These are phyloP conservation scores for Sandelia bainsii DNA, from an alignment of 2,797 vertebrate genomes.

Conservation along the genomic window DNA sequence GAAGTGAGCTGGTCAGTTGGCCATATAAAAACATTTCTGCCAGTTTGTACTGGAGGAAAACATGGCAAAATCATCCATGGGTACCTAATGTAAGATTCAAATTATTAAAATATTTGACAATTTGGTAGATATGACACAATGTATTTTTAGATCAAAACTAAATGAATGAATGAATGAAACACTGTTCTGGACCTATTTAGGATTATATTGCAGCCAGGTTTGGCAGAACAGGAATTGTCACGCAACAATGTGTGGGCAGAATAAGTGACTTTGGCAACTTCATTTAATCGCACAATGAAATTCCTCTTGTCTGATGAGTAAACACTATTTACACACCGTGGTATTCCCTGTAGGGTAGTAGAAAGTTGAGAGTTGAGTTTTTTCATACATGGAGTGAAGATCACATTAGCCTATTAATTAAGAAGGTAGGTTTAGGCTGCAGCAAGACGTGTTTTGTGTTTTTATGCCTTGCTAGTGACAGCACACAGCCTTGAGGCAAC, in stretches of 20 bases:
- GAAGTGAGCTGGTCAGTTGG: background rate
- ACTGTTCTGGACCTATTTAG: background rate
- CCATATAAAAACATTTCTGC: background rate
- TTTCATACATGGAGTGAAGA: conserved; percentile 2
- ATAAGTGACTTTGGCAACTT: conserved; percentile 28
- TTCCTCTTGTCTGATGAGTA: conserved; percentile 14
- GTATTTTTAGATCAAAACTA: background rate
- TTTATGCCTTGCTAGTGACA: conserved; percentile 10
- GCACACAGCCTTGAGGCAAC: conserved; percentile 11
- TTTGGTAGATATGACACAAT: background rate
- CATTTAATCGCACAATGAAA: conserved; percentile 6
- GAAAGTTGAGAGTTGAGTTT: background rate
- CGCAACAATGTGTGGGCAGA: conserved; percentile 9
- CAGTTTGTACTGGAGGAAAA: background rate
- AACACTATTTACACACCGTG: conserved; percentile 14
- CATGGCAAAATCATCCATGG: background rate
- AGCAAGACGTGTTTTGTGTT: conserved; percentile 29
- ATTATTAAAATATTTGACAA: background rate
- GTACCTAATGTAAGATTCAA: background rate
- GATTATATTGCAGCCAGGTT: too few relatives aligned
- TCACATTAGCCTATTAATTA: conserved; percentile 30
- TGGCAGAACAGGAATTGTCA: conserved; percentile 15
- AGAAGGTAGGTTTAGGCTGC: conserved; percentile 7
- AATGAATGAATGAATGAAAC: background rate
- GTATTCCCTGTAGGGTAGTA: conserved; percentile 7